Base-by-base conservation (phyloP, 2,113 vertebrate species). In the Dolichallabes microphthalmus region DNA sequence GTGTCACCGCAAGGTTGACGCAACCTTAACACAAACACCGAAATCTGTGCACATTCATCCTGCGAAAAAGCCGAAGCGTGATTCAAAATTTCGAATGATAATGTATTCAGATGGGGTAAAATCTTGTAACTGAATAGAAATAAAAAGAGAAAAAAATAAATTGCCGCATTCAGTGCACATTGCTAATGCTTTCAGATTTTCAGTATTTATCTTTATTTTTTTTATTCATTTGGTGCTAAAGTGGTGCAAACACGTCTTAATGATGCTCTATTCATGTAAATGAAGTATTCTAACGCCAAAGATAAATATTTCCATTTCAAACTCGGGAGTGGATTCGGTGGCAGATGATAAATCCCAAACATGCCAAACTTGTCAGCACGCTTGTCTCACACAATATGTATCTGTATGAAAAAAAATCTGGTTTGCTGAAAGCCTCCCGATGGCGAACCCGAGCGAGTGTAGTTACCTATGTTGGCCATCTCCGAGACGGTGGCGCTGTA, bases 381-480 rank as follows among this genome's bases (percentile, higher is more conserved):
- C 45, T 2, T 32, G 64, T 45, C 45, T 45, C 45, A 7, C 53
- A 22, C 52, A 35, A 55, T 15, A 2, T 13, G 30, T 8, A 25
- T 22, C 63, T 45, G 30, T n/a, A 71, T 69, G 71, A 79, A 85
- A 79, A 79, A 79, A 79, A 85, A 69, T 85, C 74, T 77, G 73
- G 1, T 0, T 0, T 50, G 11, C 35, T 57, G 17, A 50, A 55
- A 85, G 58, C n/a, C n/a, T 53, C 63, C 61, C 61, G 50, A 77
- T 52, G 53, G 20, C 32, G 45, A 69, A 20, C 66, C 35, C 17
- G 73, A 1, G 10, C 19, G 25, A 11, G 58, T 83, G 19, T 83
- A 79, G 15, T 73, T 94, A 95, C 95, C 95, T 91, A 98, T 97
- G 60, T 97, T 96, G 90, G 96, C 96, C 96, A 97, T 97, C 93